Evolutionary conservation across 2,113 vertebrate species (phyloP).

Genomic region (Polypterus bichir): DNA sequence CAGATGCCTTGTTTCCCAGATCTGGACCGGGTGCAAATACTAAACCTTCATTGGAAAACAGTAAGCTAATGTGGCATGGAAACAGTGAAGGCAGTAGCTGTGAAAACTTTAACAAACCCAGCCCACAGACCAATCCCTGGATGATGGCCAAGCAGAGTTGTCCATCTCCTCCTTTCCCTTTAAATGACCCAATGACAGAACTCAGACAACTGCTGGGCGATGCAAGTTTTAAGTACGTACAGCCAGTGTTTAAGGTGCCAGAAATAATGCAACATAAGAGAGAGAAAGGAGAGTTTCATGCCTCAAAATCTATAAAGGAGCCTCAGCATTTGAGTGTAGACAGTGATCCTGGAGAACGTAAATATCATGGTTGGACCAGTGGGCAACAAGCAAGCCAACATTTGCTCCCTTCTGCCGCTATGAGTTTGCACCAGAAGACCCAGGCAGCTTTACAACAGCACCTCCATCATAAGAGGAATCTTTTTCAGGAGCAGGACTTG

Average conservation of each 20-base stretch:
- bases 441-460: slow-evolving; percentile 90
- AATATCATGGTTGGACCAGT: slow-evolving; percentile 39
- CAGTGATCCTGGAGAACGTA: slow-evolving; percentile 10
- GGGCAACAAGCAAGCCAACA: slow-evolving; percentile 40
- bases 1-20: not conserved
- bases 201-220: slow-evolving; percentile 81
- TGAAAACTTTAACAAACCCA: not conserved
- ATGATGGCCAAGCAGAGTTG: slow-evolving; percentile 51
- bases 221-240: slow-evolving; percentile 59
- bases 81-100: not conserved
- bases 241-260: slow-evolving; percentile 62
- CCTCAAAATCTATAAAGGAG: slow-evolving; percentile 48
- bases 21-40: not conserved
- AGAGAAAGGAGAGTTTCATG: slow-evolving; percentile 34
- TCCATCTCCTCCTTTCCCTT: slow-evolving; percentile 30
- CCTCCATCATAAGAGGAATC: slow-evolving; percentile 85
- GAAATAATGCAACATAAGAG: slow-evolving; percentile 35
- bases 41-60: slow-evolving; percentile 24
- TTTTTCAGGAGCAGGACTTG: slow-evolving; percentile 63
- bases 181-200: slow-evolving; percentile 77
- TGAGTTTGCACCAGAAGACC: slow-evolving; percentile 61
- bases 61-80: slow-evolving; percentile 3
- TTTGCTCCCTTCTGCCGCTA: slow-evolving; percentile 16
- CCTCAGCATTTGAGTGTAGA: no score
- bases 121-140: slow-evolving; percentile 33